Percentiles rank a stretch among this genome's conserved stretches.
Evolutionary conservation across 2,888 invertebrate genomes (phyloP).

Genomic region (Meganola albula): DNA sequence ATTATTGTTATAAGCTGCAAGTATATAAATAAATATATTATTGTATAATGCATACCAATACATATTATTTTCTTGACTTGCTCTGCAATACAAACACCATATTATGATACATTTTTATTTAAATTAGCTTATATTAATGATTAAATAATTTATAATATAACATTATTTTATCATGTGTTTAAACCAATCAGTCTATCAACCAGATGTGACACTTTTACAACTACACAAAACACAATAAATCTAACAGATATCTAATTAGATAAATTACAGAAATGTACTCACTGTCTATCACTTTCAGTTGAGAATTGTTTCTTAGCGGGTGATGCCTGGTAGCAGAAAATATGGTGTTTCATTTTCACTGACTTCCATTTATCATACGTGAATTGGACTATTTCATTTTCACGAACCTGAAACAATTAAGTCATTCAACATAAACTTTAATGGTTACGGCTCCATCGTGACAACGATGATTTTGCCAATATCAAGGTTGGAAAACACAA

Average conservation of each 20-base stretch:
- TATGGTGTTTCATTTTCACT: constrained; percentile 91
- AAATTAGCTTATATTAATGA: too few species aligned
- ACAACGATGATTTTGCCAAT: too few species aligned
- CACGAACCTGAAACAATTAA: constrained; percentile 82
- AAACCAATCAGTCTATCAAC: too few species aligned
- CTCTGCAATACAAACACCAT: constrained; percentile 59
- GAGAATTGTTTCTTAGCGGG: constrained; percentile 90
- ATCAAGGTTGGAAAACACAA: too few species aligned
- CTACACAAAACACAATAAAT: too few species aligned
- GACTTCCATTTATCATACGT: constrained; percentile 90
- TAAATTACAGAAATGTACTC: constrained; percentile 41
- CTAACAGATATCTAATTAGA: too few species aligned
- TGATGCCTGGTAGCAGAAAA: constrained; percentile 92
- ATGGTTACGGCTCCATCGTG: too few species aligned
- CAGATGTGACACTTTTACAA: too few species aligned
- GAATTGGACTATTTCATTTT: constrained; percentile 89
- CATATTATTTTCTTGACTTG: constrained; percentile 73
- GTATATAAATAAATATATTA: constrained; percentile 25
- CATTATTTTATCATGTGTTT: too few species aligned
- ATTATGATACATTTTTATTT: too few species aligned
- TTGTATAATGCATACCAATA: constrained; percentile 57
- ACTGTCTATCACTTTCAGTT: constrained; percentile 83
- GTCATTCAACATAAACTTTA: too few species aligned
- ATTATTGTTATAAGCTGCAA: constrained; percentile 13
- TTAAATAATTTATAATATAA: too few species aligned